Percentiles rank a stretch among this genome's conserved stretches.
Conservation (phyloP, 1,140 invertebrate genomes). For the Carposina sasakii region DNA sequence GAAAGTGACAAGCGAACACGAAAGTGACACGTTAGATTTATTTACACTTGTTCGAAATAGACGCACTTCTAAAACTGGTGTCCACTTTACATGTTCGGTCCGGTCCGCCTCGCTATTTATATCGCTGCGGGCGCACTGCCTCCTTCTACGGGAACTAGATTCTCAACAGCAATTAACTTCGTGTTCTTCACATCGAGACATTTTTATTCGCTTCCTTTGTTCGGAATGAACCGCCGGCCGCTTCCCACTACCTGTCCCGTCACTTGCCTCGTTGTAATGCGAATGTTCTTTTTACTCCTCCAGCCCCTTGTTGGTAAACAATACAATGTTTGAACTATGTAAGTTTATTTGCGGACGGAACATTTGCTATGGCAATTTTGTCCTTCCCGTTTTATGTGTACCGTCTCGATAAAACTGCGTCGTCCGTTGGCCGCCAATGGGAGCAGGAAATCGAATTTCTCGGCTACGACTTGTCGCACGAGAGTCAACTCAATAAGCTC, state of each 20-base stretch:
- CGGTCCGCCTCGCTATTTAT: conserved; percentile 54
- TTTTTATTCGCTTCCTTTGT: conserved; percentile 49
- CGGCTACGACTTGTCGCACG: conserved; percentile 19
- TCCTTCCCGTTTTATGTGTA: conserved; percentile 10
- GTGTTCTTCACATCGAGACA: conserved; percentile 42
- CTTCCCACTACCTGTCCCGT: not conserved
- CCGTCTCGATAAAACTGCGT: conserved; percentile 13
- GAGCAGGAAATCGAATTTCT: conserved; percentile 40
- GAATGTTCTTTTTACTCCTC: conserved; percentile 30
- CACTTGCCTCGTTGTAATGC: not conserved
- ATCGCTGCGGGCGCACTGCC: conserved; percentile 43
- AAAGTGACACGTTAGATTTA: conserved; percentile 65
- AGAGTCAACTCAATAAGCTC: conserved; percentile 31
- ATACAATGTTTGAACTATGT: conserved; percentile 24
- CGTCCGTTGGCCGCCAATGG: conserved; percentile 18
- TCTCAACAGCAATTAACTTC: conserved; percentile 43
- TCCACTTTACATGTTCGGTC: conserved; percentile 49
- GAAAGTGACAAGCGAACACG: conserved; percentile 64
- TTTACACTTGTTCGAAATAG: conserved; percentile 68
- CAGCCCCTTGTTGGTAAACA: conserved; percentile 47
- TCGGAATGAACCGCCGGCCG: conserved; percentile 25
- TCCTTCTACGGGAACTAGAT: conserved; percentile 61
- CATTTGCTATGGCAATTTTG: conserved; percentile 13
- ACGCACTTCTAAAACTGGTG: conserved; percentile 61
- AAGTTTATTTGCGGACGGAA: conserved; percentile 20